Evolutionary conservation across 2,797 vertebrate species (phyloP).

Genomic region (Falco biarmicus): DNA sequence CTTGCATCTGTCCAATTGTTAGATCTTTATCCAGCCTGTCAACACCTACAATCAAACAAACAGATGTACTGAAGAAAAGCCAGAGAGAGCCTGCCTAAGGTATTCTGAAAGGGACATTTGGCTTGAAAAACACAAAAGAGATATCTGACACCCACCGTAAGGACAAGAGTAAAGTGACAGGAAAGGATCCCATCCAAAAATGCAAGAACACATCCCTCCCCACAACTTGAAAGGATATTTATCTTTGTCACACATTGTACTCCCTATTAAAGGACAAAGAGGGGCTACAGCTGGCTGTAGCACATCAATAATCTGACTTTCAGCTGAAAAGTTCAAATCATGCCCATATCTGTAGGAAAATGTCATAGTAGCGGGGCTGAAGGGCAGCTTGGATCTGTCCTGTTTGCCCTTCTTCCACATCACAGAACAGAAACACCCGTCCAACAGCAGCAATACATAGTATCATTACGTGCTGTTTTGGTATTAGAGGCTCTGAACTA

Average conservation of each 20-base stretch:
- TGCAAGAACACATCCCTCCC: neutral
- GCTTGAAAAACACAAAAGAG: neutral
- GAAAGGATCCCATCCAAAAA: neutral
- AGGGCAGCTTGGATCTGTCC: neutral
- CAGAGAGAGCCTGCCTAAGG: neutral
- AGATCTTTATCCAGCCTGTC: slow-evolving; percentile 99
- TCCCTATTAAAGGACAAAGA: neutral
- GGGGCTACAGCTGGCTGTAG: neutral
- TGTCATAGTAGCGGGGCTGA: neutral
- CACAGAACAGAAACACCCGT: neutral
- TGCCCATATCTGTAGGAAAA: neutral
- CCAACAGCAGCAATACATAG: neutral
- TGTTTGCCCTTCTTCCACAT: neutral
- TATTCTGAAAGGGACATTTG: neutral
- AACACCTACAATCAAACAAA: slow-evolving; percentile 83
- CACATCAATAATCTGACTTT: neutral
- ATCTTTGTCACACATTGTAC: neutral
- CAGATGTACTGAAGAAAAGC: neutral
- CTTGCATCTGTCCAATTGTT: slow-evolving; percentile 99
- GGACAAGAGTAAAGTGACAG: neutral
- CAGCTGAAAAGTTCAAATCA: neutral
- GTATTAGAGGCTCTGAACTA: neutral
- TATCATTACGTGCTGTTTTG: rapidly evolving
- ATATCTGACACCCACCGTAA: neutral
- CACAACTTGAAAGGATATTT: neutral